A percentile compares a stretch with the other conserved stretches of the same genome.
Conservation (phyloP, 1,140 invertebrate species). For the Steinernema feltiae region DNA sequence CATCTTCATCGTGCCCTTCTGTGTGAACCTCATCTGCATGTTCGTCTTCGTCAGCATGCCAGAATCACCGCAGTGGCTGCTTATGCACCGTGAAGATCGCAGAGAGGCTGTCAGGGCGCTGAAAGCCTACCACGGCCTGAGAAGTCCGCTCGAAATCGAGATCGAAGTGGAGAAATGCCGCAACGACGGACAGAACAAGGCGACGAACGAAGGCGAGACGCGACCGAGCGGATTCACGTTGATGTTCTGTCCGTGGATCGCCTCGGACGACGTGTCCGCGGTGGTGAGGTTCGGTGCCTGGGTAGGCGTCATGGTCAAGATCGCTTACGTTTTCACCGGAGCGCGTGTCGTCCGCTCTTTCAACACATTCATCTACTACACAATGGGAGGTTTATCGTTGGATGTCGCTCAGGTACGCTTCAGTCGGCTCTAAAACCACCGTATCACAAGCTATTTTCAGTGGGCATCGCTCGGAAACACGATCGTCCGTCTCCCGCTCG, state of each 20-base stretch:
- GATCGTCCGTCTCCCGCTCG: slow-evolving; percentile 12
- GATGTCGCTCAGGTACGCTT: background rate
- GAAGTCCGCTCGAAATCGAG: background rate
- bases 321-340: slow-evolving; percentile 17
- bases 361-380: slow-evolving; percentile 12
- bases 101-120: background rate
- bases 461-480: slow-evolving; percentile 3
- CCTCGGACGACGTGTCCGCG: slow-evolving; percentile 3
- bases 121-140: slow-evolving; percentile 16
- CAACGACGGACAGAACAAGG: background rate
- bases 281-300: background rate
- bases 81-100: slow-evolving; percentile 3
- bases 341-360: slow-evolving; percentile 1
- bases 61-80: slow-evolving; percentile 10
- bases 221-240: background rate
- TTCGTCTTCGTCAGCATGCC: slow-evolving; percentile 12
- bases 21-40: slow-evolving; percentile 14
- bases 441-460: background rate
- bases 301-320: slow-evolving; percentile 17
- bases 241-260: slow-evolving; percentile 17
- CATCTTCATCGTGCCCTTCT: slow-evolving; percentile 10
- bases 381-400: background rate
- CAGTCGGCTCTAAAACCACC: background rate
- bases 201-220: background rate
- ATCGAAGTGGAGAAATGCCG: background rate